phyloP scores from a whole-genome alignment of 2,797 vertebrate species.

The Momotus momota region DNA sequence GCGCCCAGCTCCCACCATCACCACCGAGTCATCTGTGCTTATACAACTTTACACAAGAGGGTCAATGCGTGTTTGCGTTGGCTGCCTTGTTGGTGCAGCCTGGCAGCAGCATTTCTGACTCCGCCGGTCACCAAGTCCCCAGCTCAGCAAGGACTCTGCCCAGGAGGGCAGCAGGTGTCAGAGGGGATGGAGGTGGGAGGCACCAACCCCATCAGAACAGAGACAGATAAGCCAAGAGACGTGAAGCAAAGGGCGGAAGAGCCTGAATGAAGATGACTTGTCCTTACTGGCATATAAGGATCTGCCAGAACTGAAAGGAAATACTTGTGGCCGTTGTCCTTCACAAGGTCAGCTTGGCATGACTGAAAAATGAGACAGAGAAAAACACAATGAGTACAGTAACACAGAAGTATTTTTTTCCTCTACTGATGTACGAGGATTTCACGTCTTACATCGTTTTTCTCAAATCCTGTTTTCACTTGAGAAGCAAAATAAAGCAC shows the following conservation, averaged over 20 bases:
- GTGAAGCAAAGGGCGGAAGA: not conserved
- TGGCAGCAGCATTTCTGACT: not conserved
- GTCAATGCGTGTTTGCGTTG: fast-evolving
- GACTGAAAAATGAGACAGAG: slow-evolving; percentile 82
- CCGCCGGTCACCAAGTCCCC: not conserved
- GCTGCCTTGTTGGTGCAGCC: fast-evolving
- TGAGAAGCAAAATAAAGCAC: not conserved
- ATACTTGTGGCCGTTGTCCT: slow-evolving; percentile 98
- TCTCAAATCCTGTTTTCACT: not conserved
- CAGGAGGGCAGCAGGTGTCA: not conserved
- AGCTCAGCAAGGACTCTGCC: not conserved
- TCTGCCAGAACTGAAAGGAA: slow-evolving; percentile 96
- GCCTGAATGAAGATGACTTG: not conserved
- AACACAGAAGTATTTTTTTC: not conserved
- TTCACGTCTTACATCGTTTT: not conserved
- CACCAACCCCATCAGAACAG: not conserved
- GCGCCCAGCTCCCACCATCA: not conserved
- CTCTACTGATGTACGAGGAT: not conserved
- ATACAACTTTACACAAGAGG: fast-evolving
- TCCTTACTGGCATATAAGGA: slow-evolving; percentile 97
- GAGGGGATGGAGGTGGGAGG: not conserved
- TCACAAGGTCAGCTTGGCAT: slow-evolving; percentile 96
- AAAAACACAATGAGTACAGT: not conserved
- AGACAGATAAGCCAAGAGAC: too few species aligned
- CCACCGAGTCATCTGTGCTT: not conserved